Percentiles rank a stretch among this genome's conserved stretches.
Evolutionary conservation across 2,113 vertebrate genomes (phyloP).

Genomic region (Colossoma macropomum): DNA sequence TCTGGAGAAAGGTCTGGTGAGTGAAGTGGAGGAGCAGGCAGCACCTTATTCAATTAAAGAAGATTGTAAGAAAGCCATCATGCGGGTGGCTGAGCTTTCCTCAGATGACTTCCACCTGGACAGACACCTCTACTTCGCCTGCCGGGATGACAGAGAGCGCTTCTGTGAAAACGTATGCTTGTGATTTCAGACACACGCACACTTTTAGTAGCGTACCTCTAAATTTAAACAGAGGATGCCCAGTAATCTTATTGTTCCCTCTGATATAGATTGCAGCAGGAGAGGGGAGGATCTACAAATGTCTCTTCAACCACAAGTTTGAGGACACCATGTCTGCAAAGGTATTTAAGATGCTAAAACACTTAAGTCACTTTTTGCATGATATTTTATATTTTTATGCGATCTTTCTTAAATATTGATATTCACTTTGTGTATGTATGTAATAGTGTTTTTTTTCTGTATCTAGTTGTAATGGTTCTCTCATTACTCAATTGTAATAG

Average conservation of each 20-base stretch:
- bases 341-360: slow-evolving; percentile 64
- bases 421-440: not conserved
- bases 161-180: slow-evolving; percentile 92
- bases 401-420: not conserved
- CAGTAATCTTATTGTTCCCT: slow-evolving; percentile 20
- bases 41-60: slow-evolving; percentile 81
- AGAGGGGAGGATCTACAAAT: slow-evolving; percentile 96
- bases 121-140: slow-evolving; percentile 92
- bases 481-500: too few relatives aligned
- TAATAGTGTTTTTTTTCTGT: not conserved
- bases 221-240: not conserved
- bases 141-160: slow-evolving; percentile 91
- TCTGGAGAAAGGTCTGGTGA: slow-evolving; percentile 92
- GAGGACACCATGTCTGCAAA: slow-evolving; percentile 97
- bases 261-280: slow-evolving; percentile 87
- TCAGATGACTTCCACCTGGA: slow-evolving; percentile 96
- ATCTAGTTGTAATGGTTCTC: not conserved
- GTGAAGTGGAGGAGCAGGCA: slow-evolving; percentile 85
- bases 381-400: not conserved
- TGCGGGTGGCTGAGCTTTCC: slow-evolving; percentile 94
- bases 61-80: slow-evolving; percentile 92
- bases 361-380: not conserved
- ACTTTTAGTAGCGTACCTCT: not conserved
- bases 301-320: slow-evolving; percentile 99
- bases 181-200: not conserved